Base-by-base conservation (phyloP, 1,140 invertebrate species). In the Trichonephila clavata region DNA sequence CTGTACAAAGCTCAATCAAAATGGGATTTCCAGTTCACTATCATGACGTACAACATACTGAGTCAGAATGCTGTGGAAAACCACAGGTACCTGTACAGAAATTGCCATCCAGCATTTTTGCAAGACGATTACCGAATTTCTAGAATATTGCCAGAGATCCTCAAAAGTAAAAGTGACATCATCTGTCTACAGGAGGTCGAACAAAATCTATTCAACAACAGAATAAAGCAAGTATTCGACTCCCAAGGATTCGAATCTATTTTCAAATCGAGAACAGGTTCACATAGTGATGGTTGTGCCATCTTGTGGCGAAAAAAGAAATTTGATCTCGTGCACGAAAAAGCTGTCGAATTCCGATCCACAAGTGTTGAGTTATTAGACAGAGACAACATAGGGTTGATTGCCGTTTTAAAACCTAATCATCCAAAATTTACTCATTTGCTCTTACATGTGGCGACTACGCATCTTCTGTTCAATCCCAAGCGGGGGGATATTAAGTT, bases 391-490 rank as follows among this genome's bases (percentile, higher is more conserved):
- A 97, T 99, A 68, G 98, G 97, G 0, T 95, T 99, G 39, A 96
- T 99, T 63, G 97, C 97, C 5, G 97, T 98, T 95, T 97, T 99
- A 57, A 93, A 94, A 77, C 95, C 95, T 7, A 93, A 83, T n/a
- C 92, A 93, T 83, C 91, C 50, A 18, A 65, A 32, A 16, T 95
- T 97, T 0, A 96, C 96, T 93, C 94, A 95, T 1, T 68, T 95
- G 10, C 96, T 97, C 32, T 95, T 98, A 84, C 96, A 98, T 50
- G 97, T 99, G 0, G 98, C 98, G 8, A 99, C 98, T 6, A 99
- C 99, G 0, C 99, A 99, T 96, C 96, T 99, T n/a, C 96, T 99
- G 10, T 99, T 98, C 95, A 99, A 99, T 96, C 98, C 98, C 0
- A 97, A 96, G 95, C 96, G 99, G 50, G 97, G 97, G 39, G 98